Percentiles rank a stretch among this genome's conserved stretches.
phyloP scores from a whole-genome alignment of 2,888 invertebrate genomes.

The Troilus luridus region DNA sequence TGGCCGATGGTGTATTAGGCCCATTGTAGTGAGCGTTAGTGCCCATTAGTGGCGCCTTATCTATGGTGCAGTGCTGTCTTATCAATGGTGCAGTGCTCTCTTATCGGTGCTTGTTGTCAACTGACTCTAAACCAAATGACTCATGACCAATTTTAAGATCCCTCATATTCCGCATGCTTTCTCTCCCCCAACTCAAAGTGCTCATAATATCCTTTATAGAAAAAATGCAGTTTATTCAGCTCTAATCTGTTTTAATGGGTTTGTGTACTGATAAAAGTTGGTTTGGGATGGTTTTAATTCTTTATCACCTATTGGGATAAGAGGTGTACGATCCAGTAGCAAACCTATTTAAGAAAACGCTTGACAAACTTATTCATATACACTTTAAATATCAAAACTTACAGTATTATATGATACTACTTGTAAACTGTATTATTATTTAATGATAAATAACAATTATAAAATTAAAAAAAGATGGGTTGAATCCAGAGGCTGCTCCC shows the following conservation, averaged over 20 bases:
- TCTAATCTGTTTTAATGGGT: neutral
- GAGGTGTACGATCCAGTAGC: no score
- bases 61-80: neutral
- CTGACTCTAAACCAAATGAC: neutral
- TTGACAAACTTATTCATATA: no score
- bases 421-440: no score
- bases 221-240: neutral
- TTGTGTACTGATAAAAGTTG: neutral
- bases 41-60: neutral
- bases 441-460: no score
- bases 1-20: neutral
- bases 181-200: neutral
- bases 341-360: no score
- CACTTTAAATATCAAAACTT: no score
- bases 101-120: neutral
- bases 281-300: neutral
- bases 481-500: no score
- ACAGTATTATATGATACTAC: no score
- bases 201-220: neutral
- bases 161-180: neutral
- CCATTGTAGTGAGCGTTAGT: neutral
- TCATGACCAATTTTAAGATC: conserved; percentile 14
- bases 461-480: no score
- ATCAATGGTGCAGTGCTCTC: neutral
- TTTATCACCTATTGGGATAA: no score